Evolutionary conservation across 2,113 vertebrate species (phyloP), one percentile per base, ranked within the genome.

Genomic region (Phylloscopus trochiloides): DNA sequence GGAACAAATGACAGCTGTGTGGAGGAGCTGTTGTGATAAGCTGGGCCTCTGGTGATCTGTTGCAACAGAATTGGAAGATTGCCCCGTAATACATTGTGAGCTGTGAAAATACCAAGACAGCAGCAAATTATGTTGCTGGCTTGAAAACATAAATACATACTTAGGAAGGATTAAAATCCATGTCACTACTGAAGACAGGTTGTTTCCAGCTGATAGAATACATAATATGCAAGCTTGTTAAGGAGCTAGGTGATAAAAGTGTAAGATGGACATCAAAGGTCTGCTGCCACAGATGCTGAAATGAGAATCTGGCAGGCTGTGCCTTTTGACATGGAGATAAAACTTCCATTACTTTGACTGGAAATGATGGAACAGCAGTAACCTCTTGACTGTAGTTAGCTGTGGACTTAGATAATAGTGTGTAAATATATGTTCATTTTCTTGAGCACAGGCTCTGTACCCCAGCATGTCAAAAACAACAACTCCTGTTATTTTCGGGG

Each of bases 71-170:
- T 24, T 94, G 91, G 84, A 81, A 88, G 78, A 47, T 68, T 73
- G 94, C 94, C 70, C 65, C 29, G 25, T 79, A 73, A 78, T 93
- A 76, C 24, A 25, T 57, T 91, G 67, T 70, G 87, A 83, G 67
- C 77, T 95, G 57, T 81, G 87, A 96, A 94, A 91, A 92, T 34
- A 73, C 45, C 52, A 81, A 79, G 52, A n/a, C 82, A 88, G 92
- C 70, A 95, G 79, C 70, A 90, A 93, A 89, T 84, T 52, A 68
- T 52, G 55, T 74, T 61, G 66, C 72, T 93, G 63, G 24, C 63
- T 82, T 90, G 77, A 82, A 93, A 93, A 42, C 38, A 83, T 73
- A 42, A 92, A 76, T 67, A 34, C 7, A 14, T 68, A 18, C 5
- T 5, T 32, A 32, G 58, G n/a, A 91, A 83, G 58, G 34, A 86